Percentiles rank a stretch among this genome's conserved stretches.
These are phyloP conservation scores for Brachyptera risi DNA, from an alignment of 2,888 invertebrate genomes.

Conservation along the genomic window DNA sequence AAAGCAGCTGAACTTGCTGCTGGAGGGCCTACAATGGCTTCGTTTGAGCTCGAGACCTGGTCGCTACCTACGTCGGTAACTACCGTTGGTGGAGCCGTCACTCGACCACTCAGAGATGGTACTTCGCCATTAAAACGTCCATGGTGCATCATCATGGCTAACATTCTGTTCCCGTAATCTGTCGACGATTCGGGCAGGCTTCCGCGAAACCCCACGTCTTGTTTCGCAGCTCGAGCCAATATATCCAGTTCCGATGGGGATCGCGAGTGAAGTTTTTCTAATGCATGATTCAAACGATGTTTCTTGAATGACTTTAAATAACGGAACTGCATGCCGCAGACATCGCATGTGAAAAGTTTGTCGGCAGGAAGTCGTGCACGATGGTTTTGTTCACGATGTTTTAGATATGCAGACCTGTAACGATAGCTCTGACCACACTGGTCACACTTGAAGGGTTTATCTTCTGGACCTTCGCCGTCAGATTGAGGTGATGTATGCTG, in stretches of 20 bases:
- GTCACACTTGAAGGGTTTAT: constrained; percentile 87
- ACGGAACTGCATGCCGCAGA: constrained; percentile 88
- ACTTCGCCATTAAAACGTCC: constrained; percentile 27
- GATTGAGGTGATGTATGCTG: constrained; percentile 55
- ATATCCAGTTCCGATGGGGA: constrained; percentile 31
- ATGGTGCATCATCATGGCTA: constrained; percentile 28
- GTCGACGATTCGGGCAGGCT: constrained; percentile 29
- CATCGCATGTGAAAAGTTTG: constrained; percentile 85
- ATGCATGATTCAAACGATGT: constrained; percentile 80
- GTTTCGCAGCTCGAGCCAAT: constrained; percentile 25
- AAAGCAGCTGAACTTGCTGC: constrained; percentile 37
- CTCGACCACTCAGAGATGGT: constrained; percentile 30
- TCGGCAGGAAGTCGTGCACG: constrained; percentile 82
- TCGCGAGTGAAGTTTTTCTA: constrained; percentile 71
- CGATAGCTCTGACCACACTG: constrained; percentile 88
- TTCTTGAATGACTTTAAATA: constrained; percentile 88
- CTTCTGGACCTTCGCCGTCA: constrained; percentile 49
- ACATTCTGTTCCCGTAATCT: constrained; percentile 28
- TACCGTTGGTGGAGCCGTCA: constrained; percentile 41
- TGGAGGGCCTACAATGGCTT: constrained; percentile 45
- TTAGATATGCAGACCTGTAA: constrained; percentile 78
- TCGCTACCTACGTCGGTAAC: constrained; percentile 49
- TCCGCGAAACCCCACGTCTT: constrained; percentile 24
- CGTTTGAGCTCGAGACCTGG: constrained; percentile 69
- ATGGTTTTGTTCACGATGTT: constrained; percentile 85